These are phyloP conservation scores for Orientallactaga sibirica DNA, from an alignment of 2,797 vertebrate species.

Conservation along the genomic window DNA sequence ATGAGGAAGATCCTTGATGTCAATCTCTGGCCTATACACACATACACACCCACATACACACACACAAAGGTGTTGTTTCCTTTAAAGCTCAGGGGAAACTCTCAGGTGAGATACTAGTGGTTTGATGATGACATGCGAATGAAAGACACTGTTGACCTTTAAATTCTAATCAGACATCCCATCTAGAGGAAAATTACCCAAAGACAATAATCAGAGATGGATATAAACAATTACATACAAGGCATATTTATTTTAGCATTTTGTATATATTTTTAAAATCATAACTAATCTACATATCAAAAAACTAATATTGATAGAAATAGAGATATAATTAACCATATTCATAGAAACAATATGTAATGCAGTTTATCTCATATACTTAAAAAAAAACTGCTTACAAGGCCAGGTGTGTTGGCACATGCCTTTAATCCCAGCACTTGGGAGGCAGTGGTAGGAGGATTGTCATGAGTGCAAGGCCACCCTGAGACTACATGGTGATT, in stretches of 20 bases:
- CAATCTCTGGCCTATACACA: no score
- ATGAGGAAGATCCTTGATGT: no score
- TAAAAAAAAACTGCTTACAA: background rate
- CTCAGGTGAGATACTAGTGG: background rate
- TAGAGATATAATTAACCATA: background rate
- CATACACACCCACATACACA: no score
- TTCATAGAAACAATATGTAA: background rate
- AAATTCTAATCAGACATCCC: constrained; percentile 35
- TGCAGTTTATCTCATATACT: constrained; percentile 1
- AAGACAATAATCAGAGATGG: constrained; percentile 38
- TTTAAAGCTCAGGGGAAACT: background rate
- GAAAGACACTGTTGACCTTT: constrained; percentile 50
- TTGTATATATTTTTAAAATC: constrained; percentile 1
- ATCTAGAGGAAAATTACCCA: constrained; percentile 14
- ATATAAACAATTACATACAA: background rate
- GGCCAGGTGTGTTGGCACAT: no score
- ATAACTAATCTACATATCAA: background rate
- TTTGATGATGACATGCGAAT: constrained; percentile 39
- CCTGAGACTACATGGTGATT: no score
- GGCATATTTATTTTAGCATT: background rate
- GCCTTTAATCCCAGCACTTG: no score
- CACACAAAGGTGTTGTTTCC: background rate
- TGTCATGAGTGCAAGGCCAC: no score
- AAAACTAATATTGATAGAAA: background rate
- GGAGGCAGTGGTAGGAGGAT: no score